A percentile compares a stretch with the other conserved stretches of the same genome.
These are phyloP conservation scores for Zaprionus ghesquierei DNA, from an alignment of 1,140 invertebrate species.

Conservation along the genomic window DNA sequence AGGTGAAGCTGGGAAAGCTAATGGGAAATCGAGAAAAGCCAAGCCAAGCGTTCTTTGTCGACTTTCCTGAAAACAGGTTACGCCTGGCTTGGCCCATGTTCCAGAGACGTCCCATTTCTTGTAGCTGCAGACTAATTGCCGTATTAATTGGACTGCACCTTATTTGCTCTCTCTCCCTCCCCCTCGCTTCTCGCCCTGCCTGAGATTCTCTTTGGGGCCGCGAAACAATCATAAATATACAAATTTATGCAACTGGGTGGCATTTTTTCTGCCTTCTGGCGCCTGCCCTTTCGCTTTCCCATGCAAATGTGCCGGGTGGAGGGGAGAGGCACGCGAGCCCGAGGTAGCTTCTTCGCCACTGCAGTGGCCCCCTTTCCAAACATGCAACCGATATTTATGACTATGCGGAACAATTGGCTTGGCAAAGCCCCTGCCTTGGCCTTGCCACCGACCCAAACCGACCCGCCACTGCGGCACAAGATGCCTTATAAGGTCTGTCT, in stretches of 20 bases:
- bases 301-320: conserved; percentile 22
- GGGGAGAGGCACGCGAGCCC: background rate
- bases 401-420: conserved; percentile 10
- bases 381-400: conserved; percentile 18
- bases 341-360: background rate
- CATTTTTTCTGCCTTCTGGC: conserved; percentile 30
- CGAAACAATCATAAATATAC: conserved; percentile 66
- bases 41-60: background rate
- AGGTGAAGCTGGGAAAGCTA: background rate
- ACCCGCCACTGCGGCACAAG: too few species aligned
- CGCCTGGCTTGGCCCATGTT: background rate
- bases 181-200: too few species aligned
- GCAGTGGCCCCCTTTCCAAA: conserved; percentile 3
- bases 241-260: conserved; percentile 76
- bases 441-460: background rate
- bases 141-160: conserved; percentile 53
- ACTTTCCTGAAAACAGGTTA: background rate
- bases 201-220: background rate
- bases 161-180: conserved; percentile 29
- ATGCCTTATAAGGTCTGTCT: conserved; percentile 37
- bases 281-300: conserved; percentile 25
- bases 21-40: too few species aligned
- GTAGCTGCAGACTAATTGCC: conserved; percentile 60
- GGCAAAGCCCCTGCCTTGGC: conserved; percentile 10
- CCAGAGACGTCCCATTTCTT: conserved; percentile 56